Percentiles rank a stretch among this genome's conserved stretches.
Evolutionary conservation across 2,888 invertebrate species (phyloP).

Genomic region (Lasioglossum vierecki): DNA sequence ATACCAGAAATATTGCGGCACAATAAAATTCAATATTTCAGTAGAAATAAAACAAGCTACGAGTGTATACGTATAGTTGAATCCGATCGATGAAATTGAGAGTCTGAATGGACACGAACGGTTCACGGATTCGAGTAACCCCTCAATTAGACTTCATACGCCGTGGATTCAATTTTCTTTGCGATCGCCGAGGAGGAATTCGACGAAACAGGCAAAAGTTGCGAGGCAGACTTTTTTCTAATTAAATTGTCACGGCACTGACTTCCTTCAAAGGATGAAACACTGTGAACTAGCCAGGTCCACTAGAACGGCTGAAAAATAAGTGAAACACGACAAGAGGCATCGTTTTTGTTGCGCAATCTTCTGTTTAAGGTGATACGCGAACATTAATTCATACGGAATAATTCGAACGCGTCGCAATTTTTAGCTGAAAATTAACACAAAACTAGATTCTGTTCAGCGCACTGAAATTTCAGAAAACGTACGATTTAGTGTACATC

Average conservation of each 20-base stretch:
- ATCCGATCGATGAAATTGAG: not conserved
- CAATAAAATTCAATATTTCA: not conserved
- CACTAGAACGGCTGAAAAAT: not conserved
- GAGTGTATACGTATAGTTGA: too few relatives aligned
- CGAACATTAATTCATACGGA: not conserved
- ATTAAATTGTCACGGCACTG: not conserved
- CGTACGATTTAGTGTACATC: not conserved
- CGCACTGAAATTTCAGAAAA: not conserved
- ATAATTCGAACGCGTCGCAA: not conserved
- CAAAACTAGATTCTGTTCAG: not conserved
- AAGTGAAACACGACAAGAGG: constrained; percentile 3
- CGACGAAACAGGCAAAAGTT: not conserved
- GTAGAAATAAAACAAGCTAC: not conserved
- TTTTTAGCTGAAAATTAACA: not conserved
- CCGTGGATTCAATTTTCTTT: not conserved
- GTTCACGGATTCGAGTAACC: not conserved
- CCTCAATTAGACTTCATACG: not conserved
- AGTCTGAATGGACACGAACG: not conserved
- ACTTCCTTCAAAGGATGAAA: not conserved
- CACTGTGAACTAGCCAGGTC: not conserved
- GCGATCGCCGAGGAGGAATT: not conserved
- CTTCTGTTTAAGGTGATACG: not conserved
- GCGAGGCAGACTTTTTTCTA: not conserved
- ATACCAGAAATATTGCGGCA: not conserved
- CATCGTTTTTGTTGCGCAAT: not conserved